Conservation (phyloP, 2,797 vertebrate species). For the Acrossocheilus wenchowensis region DNA sequence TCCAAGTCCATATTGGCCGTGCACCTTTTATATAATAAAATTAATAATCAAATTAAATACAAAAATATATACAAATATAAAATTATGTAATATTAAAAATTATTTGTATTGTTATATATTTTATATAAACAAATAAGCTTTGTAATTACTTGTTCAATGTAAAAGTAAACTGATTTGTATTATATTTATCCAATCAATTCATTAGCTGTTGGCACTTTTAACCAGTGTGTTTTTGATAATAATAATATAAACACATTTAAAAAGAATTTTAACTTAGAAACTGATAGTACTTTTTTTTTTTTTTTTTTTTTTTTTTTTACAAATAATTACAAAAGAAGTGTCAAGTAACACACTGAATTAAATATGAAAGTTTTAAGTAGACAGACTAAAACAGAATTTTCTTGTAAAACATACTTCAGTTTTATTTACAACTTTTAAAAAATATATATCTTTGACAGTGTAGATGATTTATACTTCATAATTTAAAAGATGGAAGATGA, state of each 20-base stretch:
- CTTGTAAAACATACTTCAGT: not conserved
- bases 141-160: not conserved
- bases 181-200: not conserved
- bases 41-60: not conserved
- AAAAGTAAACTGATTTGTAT: not conserved
- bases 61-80: not conserved
- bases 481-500: not conserved
- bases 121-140: not conserved
- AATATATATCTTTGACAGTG: not conserved
- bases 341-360: not conserved
- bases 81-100: not conserved
- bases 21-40: not conserved
- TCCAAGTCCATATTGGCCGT: not conserved
- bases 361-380: not conserved
- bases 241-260: too few species aligned
- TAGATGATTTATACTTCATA: not conserved
- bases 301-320: too few species aligned
- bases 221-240: too few species aligned
- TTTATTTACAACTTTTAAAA: not conserved
- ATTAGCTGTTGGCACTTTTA: too few species aligned
- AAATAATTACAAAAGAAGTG: too few species aligned
- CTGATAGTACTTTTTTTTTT: too few species aligned
- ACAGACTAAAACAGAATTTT: not conserved
- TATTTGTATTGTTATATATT: too few species aligned
- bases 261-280: too few species aligned